A percentile compares a stretch with the other conserved stretches of the same genome.
Conservation (phyloP, 1,140 invertebrate genomes). For the Achatina immaculata region DNA sequence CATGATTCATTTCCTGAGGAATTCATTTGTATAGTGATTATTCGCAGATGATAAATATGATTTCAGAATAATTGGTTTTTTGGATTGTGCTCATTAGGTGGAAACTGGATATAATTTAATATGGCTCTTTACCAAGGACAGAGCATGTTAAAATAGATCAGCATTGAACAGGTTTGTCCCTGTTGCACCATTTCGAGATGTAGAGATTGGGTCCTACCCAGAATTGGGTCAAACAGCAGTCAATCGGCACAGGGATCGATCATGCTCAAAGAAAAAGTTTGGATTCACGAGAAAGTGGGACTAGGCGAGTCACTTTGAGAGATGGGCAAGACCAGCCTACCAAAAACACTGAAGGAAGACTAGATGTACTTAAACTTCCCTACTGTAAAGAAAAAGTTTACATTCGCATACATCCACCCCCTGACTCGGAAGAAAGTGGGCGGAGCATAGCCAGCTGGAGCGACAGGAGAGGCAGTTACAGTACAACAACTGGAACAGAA, state of each 20-base stretch:
- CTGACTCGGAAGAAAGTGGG: neutral
- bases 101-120: neutral
- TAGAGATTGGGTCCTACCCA: neutral
- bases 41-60: neutral
- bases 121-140: too few relatives aligned
- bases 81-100: neutral
- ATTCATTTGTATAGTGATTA: too few relatives aligned
- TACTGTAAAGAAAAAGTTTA: neutral
- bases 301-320: neutral
- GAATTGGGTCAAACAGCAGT: neutral
- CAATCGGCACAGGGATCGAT: conserved; percentile 35
- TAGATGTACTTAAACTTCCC: neutral
- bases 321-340: neutral
- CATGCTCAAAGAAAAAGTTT: conserved; percentile 20
- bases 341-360: neutral
- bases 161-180: too few relatives aligned
- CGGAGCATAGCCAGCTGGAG: neutral
- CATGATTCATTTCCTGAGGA: too few relatives aligned
- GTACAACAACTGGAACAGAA: neutral
- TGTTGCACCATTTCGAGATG: neutral
- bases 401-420: neutral
- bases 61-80: neutral
- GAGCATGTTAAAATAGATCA: neutral
- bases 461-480: neutral
- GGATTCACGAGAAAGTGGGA: neutral